A percentile compares a stretch with the other conserved stretches of the same genome.
Evolutionary conservation across 2,888 invertebrate genomes (phyloP).

Genomic region (Leptogaster cylindrica): DNA sequence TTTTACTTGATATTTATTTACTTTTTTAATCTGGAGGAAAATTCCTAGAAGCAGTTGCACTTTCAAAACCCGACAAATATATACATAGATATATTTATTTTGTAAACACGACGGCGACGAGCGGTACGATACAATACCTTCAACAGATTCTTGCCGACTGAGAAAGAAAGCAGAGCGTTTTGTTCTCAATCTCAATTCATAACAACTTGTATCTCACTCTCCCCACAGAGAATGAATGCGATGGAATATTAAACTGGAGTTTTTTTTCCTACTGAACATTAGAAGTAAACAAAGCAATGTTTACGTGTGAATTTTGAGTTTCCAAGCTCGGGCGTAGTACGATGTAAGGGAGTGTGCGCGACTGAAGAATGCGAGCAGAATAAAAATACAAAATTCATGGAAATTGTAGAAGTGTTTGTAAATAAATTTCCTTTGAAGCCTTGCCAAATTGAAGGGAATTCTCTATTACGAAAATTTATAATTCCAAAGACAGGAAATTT

Average conservation of each 20-base stretch:
- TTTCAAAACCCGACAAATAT: no score
- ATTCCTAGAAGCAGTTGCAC: no score
- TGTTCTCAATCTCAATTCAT: conserved; percentile 43
- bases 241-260: conserved; percentile 17
- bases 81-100: no score
- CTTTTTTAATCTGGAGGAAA: no score
- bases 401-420: background rate
- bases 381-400: no score
- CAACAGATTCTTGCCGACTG: conserved; percentile 46
- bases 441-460: no score
- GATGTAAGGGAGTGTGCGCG: conserved; percentile 1
- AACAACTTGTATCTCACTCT: conserved; percentile 15
- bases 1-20: no score
- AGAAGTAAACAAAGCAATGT: conserved; percentile 16
- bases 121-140: conserved; percentile 21
- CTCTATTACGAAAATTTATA: no score
- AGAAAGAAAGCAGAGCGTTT: conserved; percentile 29
- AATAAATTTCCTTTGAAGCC: background rate
- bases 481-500: no score
- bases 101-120: conserved; percentile 20
- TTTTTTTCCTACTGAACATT: conserved; percentile 12
- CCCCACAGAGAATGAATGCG: background rate
- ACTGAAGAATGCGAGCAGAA: no score
- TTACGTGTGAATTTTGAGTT: conserved; percentile 15
- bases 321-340: background rate